Evolutionary conservation across 2,113 vertebrate species (phyloP).

Genomic region (Strigops habroptila): DNA sequence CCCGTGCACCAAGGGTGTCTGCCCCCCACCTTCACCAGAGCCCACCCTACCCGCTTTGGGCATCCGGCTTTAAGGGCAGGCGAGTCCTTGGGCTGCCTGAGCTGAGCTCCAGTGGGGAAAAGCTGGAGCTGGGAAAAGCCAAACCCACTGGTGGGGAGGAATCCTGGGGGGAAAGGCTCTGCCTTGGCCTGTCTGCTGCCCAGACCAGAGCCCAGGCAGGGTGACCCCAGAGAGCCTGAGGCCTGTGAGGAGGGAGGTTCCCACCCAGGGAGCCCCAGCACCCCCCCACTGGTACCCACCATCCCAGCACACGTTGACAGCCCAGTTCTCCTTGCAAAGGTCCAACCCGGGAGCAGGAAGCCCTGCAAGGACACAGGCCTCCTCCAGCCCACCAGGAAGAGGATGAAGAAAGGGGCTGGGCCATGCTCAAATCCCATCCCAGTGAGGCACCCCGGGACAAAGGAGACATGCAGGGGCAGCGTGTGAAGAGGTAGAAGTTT

Average conservation of each 20-base stretch:
- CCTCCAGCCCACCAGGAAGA: neutral
- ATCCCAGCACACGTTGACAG: neutral
- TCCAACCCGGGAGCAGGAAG: neutral
- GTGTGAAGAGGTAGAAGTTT: slow-evolving; percentile 83
- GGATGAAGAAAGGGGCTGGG: neutral
- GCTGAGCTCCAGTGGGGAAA: neutral
- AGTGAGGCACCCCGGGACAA: fast-evolving
- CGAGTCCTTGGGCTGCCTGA: fast-evolving
- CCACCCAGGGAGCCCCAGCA: neutral
- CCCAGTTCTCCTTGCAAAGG: neutral
- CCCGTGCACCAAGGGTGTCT: fast-evolving
- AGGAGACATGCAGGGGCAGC: neutral
- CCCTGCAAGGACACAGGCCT: neutral
- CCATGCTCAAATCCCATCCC: fast-evolving
- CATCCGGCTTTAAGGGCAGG: neutral
- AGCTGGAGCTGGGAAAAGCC: neutral
- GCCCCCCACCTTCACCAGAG: no score
- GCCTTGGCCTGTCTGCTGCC: neutral
- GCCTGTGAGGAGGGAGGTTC: neutral
- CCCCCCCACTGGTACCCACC: neutral
- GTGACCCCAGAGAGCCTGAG: neutral
- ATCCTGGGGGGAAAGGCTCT: neutral
- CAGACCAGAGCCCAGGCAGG: neutral
- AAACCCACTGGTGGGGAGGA: neutral
- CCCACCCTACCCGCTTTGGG: neutral